Evolutionary conservation across 2,797 vertebrate species (phyloP), one percentile per base, ranked within the genome.

Genomic region (Distichodus sexfasciatus): DNA sequence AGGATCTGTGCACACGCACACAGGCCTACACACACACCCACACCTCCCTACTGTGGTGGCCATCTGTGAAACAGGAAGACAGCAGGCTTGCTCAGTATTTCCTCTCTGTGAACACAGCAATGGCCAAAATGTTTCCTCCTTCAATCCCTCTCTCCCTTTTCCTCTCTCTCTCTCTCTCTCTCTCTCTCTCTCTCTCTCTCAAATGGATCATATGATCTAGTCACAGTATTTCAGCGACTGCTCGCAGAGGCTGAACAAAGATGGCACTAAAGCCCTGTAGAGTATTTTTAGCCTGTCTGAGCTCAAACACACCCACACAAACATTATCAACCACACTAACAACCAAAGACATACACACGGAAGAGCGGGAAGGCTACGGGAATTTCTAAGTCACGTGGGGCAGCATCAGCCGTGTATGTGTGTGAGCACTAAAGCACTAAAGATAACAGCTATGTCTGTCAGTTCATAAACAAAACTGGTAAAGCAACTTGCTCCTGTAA

Each of bases 31-130:
- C 28, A 26, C 38, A 5, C 12, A 12, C 47, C 43, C 63, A 28
- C 33, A 10, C 10, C 40, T 48, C 10, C 44, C 47, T 67, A 43
- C 58, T 41, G 54, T 33, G 33, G 35, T 66, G 48, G 41, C 60
- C 23, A 64, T 44, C 48, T 64, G 51, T 50, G 50, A 38, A 50
- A 62, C 55, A 75, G 75, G 69, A 77, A 79, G 73, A 44, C 63
- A 65, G 48, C 41, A 67, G 66, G 48, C 60, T 59, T 64, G 51
- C 73, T 69, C 69, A 63, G 11, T 0, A 62, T 58, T 79, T 79
- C 66, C 73, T 73, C 31, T 24, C 24, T 17, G 68, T 19, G 38
- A 41, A 31, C 35, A 15, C 4, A 67, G 44, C 29, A 58, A 55
- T 66, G 41, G 26, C 50, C 46, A 63, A 5, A 35, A 33, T 15